Evolutionary conservation across 2,888 invertebrate genomes (phyloP), one percentile per base, ranked within the genome.

Genomic region (Creontiades dilutus): DNA sequence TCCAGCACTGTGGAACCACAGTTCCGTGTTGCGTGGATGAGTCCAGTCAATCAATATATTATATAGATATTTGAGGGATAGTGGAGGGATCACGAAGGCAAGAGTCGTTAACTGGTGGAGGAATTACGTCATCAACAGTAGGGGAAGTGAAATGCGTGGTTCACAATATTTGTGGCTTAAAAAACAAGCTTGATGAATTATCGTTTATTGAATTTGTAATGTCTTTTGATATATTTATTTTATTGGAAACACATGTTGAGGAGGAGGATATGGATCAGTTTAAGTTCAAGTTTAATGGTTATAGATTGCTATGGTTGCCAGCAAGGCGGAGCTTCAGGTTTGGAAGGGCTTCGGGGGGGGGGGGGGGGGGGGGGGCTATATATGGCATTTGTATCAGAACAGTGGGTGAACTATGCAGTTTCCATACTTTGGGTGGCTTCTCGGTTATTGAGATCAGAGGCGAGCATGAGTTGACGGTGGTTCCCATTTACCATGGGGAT

Each of bases 71-170:
- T n/a, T n/a, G n/a, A n/a, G n/a, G n/a, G n/a, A n/a, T n/a, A n/a
- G n/a, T n/a, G n/a, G n/a, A n/a, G n/a, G n/a, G n/a, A n/a, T n/a
- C n/a, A n/a, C n/a, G n/a, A n/a, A n/a, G n/a, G n/a, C n/a, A n/a
- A n/a, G n/a, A n/a, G n/a, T n/a, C n/a, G n/a, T n/a, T n/a, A n/a
- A n/a, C n/a, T n/a, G n/a, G n/a, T n/a, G n/a, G n/a, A n/a, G n/a
- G n/a, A n/a, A n/a, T n/a, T n/a, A n/a, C n/a, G n/a, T n/a, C n/a
- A n/a, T n/a, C n/a, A n/a, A n/a, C n/a, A n/a, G n/a, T n/a, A n/a
- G 57, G 57, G 57, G 16, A 57, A 57, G 57, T 57, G 57, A 57
- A 57, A n/a, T 57, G 57, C 57, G 16, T 16, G 57, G 57, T 57
- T 13, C 16, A 57, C 16, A 57, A 57, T 57, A 16, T 57, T 16